phyloP scores from a whole-genome alignment of 2,113 vertebrate genomes.

The Noturus placidus region DNA sequence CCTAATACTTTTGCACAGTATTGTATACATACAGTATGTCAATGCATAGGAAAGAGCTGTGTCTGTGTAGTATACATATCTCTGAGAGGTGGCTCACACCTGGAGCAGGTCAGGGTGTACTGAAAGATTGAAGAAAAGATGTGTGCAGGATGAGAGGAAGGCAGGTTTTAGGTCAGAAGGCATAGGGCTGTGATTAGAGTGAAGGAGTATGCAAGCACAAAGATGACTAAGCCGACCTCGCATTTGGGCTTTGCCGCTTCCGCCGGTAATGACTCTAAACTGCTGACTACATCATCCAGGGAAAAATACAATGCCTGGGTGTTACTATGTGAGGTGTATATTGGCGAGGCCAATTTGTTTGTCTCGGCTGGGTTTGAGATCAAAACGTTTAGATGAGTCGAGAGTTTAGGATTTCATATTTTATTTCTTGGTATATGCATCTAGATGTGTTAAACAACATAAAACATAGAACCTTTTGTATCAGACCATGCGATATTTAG shows the following conservation, averaged over 20 bases:
- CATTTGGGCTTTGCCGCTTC: constrained; percentile 8
- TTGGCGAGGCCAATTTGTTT: too few relatives aligned
- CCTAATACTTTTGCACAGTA: too few relatives aligned
- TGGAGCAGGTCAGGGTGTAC: constrained; percentile 24
- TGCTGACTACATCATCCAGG: constrained; percentile 45
- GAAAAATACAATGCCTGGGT: constrained; percentile 38
- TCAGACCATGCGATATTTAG: too few relatives aligned
- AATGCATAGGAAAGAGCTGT: not conserved
- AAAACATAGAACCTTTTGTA: too few relatives aligned
- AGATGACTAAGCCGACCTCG: constrained; percentile 55
- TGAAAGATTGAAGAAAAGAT: constrained; percentile 29
- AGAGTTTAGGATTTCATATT: too few relatives aligned
- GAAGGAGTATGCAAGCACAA: constrained; percentile 2
- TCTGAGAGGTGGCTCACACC: not conserved
- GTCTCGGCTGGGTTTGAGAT: not conserved
- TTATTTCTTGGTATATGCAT: too few relatives aligned
- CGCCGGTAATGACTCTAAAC: constrained; percentile 56
- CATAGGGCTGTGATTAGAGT: constrained; percentile 44
- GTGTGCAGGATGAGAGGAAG: constrained; percentile 49
- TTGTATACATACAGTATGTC: too few relatives aligned
- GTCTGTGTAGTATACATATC: not conserved
- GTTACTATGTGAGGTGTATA: not conserved
- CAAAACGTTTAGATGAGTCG: too few relatives aligned
- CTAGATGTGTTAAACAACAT: too few relatives aligned
- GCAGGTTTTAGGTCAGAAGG: constrained; percentile 26